Evolutionary conservation across 2,888 invertebrate genomes (phyloP).

Genomic region (Agriotes lineatus): DNA sequence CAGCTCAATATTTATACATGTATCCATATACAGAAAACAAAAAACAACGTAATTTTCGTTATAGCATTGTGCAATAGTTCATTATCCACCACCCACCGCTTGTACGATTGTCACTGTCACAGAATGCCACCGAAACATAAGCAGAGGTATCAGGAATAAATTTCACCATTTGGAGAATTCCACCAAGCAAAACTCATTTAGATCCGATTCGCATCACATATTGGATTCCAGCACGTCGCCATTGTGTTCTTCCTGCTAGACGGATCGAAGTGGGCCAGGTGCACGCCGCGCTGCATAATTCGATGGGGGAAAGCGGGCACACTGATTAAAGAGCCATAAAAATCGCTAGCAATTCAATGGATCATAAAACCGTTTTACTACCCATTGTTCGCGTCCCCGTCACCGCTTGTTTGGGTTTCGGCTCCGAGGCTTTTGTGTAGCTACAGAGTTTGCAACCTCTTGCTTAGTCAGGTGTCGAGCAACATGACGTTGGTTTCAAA

Average conservation of each 20-base stretch:
- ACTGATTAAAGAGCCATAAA: slow-evolving; percentile 22
- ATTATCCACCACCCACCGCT: no score
- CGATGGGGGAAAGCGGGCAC: slow-evolving; percentile 22
- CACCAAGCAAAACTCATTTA: slow-evolving; percentile 1
- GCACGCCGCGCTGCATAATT: slow-evolving; percentile 5
- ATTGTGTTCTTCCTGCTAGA: slow-evolving; percentile 17
- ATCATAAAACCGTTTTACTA: slow-evolving; percentile 23
- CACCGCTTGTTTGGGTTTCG: slow-evolving; percentile 15
- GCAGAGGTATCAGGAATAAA: no score
- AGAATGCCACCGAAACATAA: no score
- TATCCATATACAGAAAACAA: no score
- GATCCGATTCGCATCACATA: slow-evolving; percentile 8
- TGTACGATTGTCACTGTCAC: no score
- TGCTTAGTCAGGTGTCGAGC: no score
- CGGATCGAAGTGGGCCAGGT: slow-evolving; percentile 21
- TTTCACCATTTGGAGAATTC: no score
- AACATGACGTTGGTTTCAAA: no score
- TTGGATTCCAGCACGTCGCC: slow-evolving; percentile 18
- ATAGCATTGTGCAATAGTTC: no score
- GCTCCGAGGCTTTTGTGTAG: background rate
- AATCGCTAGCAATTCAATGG: slow-evolving; percentile 22
- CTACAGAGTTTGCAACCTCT: background rate
- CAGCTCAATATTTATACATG: no score
- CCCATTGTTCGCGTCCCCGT: slow-evolving; percentile 12
- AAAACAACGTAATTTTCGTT: no score